A percentile compares a stretch with the other conserved stretches of the same genome.
phyloP scores from a whole-genome alignment of 1,140 invertebrate species.

The Hyles euphorbiae region DNA sequence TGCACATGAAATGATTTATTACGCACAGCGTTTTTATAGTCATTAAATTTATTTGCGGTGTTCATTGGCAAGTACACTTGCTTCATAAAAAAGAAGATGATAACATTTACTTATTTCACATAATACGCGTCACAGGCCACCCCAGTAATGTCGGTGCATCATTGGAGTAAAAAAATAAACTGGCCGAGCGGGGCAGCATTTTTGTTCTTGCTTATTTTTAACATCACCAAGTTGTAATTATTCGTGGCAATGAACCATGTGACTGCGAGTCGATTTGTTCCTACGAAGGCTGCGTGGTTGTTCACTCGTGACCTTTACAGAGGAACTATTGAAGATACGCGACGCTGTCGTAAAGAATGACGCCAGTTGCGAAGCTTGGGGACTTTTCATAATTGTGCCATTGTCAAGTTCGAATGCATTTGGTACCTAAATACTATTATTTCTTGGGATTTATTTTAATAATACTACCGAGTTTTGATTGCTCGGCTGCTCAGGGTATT shows the following conservation, averaged over 20 bases:
- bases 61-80: not conserved
- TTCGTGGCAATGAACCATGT: constrained; percentile 52
- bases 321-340: constrained; percentile 36
- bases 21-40: too few species aligned
- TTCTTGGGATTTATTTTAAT: not conserved
- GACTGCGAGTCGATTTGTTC: constrained; percentile 38
- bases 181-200: constrained; percentile 17
- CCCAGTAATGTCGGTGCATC: constrained; percentile 25
- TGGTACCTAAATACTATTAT: not conserved
- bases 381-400: not conserved
- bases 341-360: constrained; percentile 1
- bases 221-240: constrained; percentile 51
- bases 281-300: constrained; percentile 49
- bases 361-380: not conserved
- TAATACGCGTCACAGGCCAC: constrained; percentile 14
- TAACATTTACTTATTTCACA: constrained; percentile 4
- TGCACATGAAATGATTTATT: too few species aligned
- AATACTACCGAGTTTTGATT: too few species aligned
- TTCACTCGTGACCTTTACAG: constrained; percentile 64
- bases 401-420: not conserved
- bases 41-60: too few species aligned
- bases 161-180: constrained; percentile 31
- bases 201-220: constrained; percentile 33
- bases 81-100: not conserved
- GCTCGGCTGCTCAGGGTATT: too few species aligned